Evolutionary conservation across 2,888 invertebrate species (phyloP).

Genomic region (Prosapia bicincta): DNA sequence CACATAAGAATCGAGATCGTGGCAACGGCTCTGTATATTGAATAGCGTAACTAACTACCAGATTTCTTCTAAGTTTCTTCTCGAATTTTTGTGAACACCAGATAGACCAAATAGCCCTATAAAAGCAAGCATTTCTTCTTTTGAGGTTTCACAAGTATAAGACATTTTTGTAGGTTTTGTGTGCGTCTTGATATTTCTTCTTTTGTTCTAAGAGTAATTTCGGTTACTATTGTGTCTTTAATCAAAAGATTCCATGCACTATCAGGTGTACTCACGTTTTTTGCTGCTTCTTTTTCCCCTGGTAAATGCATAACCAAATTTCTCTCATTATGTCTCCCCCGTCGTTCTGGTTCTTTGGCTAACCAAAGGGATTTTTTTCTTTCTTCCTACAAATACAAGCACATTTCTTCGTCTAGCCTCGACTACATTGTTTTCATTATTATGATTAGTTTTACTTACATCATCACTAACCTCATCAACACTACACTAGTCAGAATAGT

Average conservation of each 20-base stretch:
- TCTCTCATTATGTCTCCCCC: not conserved
- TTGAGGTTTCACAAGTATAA: not conserved
- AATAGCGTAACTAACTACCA: not conserved
- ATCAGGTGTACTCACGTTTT: not conserved
- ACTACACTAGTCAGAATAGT: constrained; percentile 8
- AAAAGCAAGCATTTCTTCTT: not conserved
- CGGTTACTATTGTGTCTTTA: not conserved
- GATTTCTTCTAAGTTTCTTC: constrained; percentile 12
- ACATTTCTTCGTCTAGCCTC: not conserved
- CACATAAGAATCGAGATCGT: constrained; percentile 25
- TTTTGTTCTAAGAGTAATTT: not conserved
- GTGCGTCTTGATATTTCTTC: not conserved
- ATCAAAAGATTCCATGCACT: not conserved
- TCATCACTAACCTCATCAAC: constrained; percentile 6
- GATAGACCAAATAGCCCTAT: not conserved
- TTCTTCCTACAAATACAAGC: constrained; percentile 11
- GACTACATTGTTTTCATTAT: not conserved
- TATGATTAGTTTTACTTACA: not conserved
- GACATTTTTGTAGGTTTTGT: not conserved
- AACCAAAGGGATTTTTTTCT: no score
- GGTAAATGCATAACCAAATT: constrained; percentile 4
- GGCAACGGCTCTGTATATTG: constrained; percentile 18
- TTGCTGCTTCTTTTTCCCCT: not conserved
- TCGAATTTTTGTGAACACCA: not conserved
- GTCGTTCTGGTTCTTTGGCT: not conserved